These are phyloP conservation scores for Sturmia bella DNA, from an alignment of 2,888 invertebrate species.

Conservation along the genomic window DNA sequence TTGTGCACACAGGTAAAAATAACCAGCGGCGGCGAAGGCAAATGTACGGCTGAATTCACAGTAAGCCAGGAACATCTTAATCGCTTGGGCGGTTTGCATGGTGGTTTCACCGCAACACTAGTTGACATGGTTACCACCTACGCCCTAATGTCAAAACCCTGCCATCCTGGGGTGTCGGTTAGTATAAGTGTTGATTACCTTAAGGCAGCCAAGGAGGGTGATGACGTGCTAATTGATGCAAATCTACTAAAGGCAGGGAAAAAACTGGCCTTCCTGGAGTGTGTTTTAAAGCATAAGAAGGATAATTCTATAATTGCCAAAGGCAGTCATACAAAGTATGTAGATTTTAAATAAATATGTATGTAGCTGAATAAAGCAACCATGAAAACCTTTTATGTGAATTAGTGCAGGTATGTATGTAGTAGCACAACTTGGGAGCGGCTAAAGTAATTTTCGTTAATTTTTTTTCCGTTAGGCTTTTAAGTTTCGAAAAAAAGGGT, in stretches of 20 bases:
- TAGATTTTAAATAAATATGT: conserved; percentile 76
- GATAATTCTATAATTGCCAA: conserved; percentile 89
- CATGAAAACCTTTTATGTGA: neutral
- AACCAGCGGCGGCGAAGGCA: conserved; percentile 86
- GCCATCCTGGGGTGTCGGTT: conserved; percentile 89
- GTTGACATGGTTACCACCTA: conserved; percentile 88
- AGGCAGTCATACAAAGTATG: conserved; percentile 92
- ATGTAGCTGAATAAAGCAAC: conserved; percentile 2
- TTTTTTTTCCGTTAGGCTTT: too few species aligned
- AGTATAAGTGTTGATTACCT: conserved; percentile 92
- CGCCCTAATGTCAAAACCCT: conserved; percentile 87
- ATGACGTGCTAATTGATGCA: conserved; percentile 90
- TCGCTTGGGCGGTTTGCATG: conserved; percentile 89
- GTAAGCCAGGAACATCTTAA: conserved; percentile 90
- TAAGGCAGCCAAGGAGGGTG: conserved; percentile 89
- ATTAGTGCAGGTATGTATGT: conserved; percentile 4
- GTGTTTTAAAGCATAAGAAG: conserved; percentile 89
- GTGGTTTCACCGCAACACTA: conserved; percentile 91
- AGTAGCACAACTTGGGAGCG: too few species aligned
- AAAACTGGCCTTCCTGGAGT: conserved; percentile 91
- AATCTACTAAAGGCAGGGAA: conserved; percentile 89
- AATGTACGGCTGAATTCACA: conserved; percentile 88
- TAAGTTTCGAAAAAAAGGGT: too few species aligned
- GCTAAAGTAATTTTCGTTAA: too few species aligned
- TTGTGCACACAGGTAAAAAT: conserved; percentile 76